Percentiles rank a stretch among this genome's conserved stretches.
phyloP scores from a whole-genome alignment of 1,140 invertebrate genomes.

The Microplitis demolitor region DNA sequence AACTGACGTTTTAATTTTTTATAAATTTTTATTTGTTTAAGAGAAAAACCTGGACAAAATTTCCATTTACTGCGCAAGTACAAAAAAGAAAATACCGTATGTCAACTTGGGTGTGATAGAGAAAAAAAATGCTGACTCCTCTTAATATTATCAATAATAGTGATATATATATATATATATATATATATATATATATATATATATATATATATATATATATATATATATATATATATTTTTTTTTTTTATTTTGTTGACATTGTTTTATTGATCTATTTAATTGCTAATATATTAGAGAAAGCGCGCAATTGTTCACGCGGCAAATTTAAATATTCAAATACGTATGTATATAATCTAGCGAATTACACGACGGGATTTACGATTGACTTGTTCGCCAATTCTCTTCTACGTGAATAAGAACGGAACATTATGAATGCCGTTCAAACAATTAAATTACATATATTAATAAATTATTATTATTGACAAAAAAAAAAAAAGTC shows the following conservation, averaged over 20 bases:
- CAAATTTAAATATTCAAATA: background rate
- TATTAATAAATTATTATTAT: background rate
- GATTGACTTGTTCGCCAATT: conserved; percentile 9
- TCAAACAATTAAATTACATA: background rate
- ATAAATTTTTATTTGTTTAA: no score
- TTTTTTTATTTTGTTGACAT: background rate
- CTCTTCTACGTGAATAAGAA: conserved; percentile 13
- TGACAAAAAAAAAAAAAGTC: no score
- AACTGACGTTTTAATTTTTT: no score
- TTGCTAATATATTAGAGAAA: background rate
- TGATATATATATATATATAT: background rate
- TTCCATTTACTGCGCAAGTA: no score
- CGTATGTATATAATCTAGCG: no score
- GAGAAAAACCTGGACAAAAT: no score
- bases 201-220: background rate
- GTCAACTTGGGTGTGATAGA: no score
- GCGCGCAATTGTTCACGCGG: background rate
- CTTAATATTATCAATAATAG: no score
- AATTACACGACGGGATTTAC: background rate
- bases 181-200: background rate
- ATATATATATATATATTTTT: background rate
- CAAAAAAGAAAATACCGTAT: no score
- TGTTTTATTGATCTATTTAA: background rate
- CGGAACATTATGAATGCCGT: conserved; percentile 8
- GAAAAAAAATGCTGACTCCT: no score